Base-by-base conservation (phyloP, 1,140 invertebrate species). In the Drosophila elegans region DNA sequence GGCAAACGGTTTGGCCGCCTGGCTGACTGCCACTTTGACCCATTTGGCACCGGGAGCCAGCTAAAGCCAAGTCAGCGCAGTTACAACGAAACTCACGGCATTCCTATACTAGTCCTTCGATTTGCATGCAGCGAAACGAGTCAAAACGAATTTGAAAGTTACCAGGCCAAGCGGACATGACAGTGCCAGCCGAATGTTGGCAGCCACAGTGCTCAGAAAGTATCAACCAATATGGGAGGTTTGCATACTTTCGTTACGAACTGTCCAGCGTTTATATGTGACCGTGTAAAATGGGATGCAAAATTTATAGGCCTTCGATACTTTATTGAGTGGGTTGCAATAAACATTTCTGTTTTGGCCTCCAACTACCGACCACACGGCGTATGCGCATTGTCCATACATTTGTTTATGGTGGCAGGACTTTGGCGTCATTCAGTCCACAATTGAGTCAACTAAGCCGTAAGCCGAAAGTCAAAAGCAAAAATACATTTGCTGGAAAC, bases 1-100 rank as follows among this genome's bases (percentile, higher is more conserved):
- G 84, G 84, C 83, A 88, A 88, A 88, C 67, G 75, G 53, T 89
- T 79, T 74, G 55, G 74, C 72, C 83, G 84, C 62, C 83, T 86
- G 83, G 83, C 83, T 88, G 79, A 86, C 83, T 86, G 83, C 84
- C 79, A 88, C 68, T 88, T 83, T 88, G 83, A 88, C 83, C 83
- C 84, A 88, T 88, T 88, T 88, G 83, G 83, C 83, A 89, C 75
- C 71, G 68, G 44, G 61, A 52, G 49, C 49, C 49, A 66, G 55
- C 71, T 72, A 89, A 83, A 66, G 55, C 71, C 75, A 89, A 83
- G 78, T 73, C 75, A 69, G 80, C 62, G 56, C 62, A 80, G 69
- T 80, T 41, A 38, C 39, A 69, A 34, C 67, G 76, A 53, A 67
- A 66, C 75, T 54, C 79, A 88, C 75, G 75, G 83, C 27, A 34